These are phyloP conservation scores for Chironomus riparius DNA, from an alignment of 2,888 invertebrate genomes.

Conservation along the genomic window DNA sequence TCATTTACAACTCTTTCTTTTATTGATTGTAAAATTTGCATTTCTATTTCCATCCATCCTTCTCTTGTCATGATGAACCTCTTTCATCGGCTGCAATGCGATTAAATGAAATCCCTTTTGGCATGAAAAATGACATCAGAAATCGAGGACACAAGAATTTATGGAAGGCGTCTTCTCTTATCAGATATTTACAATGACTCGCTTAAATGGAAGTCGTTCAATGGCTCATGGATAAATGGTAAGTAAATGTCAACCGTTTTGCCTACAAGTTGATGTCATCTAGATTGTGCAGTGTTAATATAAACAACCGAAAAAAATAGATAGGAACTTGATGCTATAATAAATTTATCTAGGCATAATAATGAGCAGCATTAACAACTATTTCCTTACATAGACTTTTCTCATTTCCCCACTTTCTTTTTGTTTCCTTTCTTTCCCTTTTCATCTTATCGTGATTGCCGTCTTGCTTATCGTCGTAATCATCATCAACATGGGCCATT, in stretches of 20 bases:
- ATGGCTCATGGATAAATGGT: slow-evolving; percentile 70
- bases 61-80: too few species aligned
- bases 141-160: slow-evolving; percentile 55
- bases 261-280: background rate
- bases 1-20: background rate
- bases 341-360: background rate
- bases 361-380: background rate
- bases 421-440: background rate
- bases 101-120: background rate
- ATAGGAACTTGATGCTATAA: background rate
- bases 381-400: background rate
- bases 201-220: slow-evolving; percentile 54
- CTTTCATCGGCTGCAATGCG: background rate
- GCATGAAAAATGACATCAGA: slow-evolving; percentile 10
- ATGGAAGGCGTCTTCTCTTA: slow-evolving; percentile 58
- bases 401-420: background rate
- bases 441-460: background rate
- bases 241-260: slow-evolving; percentile 31
- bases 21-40: background rate
- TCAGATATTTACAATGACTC: slow-evolving; percentile 55
- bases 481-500: background rate
- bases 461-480: background rate
- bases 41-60: background rate
- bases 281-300: background rate
- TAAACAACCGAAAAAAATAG: background rate